Evolutionary conservation across 2,113 vertebrate genomes (phyloP).

Genomic region (Pao palembangensis): DNA sequence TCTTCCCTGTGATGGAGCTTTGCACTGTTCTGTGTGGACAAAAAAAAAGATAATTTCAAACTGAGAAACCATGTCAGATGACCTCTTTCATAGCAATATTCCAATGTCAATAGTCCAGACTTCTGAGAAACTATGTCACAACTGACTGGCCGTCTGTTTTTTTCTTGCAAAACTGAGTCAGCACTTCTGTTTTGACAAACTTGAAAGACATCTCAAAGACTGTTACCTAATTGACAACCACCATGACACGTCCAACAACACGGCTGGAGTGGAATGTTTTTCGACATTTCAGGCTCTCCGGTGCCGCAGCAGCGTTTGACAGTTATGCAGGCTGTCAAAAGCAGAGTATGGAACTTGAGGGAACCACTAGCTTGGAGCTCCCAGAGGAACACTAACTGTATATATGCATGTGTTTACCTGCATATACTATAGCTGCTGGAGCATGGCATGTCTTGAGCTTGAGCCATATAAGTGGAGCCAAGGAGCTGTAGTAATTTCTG

Average conservation of each 20-base stretch:
- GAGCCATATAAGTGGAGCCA: constrained; percentile 48
- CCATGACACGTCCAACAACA: constrained; percentile 60
- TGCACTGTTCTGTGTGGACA: constrained; percentile 78
- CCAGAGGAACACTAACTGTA: constrained; percentile 55
- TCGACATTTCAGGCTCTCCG: constrained; percentile 54
- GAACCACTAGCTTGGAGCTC: constrained; percentile 53
- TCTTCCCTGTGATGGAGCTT: constrained; percentile 80
- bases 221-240: constrained; percentile 61
- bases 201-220: constrained; percentile 42
- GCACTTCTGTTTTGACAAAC: constrained; percentile 39
- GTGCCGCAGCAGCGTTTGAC: constrained; percentile 58
- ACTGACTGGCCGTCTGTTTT: constrained; percentile 8
- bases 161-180: constrained; percentile 20
- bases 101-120: neutral
- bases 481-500: constrained; percentile 54
- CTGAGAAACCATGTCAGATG: too few species aligned
- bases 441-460: constrained; percentile 53
- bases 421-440: constrained; percentile 55
- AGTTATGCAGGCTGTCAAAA: constrained; percentile 49
- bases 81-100: neutral
- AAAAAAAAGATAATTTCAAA: neutral
- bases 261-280: constrained; percentile 56
- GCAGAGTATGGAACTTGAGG: constrained; percentile 66
- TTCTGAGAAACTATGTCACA: neutral
- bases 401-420: constrained; percentile 58